These are phyloP conservation scores for Urocyon cinereoargenteus DNA, from an alignment of 2,797 vertebrate genomes.

Conservation along the genomic window DNA sequence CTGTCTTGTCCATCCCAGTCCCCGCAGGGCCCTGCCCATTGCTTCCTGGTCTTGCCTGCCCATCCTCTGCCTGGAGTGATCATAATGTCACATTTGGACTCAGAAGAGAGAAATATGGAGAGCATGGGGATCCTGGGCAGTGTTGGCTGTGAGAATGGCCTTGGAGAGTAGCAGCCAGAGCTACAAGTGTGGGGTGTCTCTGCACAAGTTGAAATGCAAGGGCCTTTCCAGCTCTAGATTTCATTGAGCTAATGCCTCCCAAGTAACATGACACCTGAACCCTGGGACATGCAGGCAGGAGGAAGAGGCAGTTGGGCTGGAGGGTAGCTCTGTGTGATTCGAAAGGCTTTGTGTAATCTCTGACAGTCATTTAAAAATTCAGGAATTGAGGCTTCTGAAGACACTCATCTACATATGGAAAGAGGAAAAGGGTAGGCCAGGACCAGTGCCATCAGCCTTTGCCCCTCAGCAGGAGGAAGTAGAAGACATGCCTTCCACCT, in stretches of 20 bases:
- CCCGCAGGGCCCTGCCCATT: background rate
- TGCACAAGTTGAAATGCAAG: background rate
- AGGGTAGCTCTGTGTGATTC: background rate
- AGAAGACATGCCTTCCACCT: background rate
- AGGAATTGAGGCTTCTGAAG: background rate
- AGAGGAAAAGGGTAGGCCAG: too few relatives aligned
- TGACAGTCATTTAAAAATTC: background rate
- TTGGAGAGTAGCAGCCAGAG: background rate
- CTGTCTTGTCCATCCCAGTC: background rate
- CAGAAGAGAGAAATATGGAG: background rate
- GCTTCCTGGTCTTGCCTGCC: background rate
- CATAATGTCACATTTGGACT: too few relatives aligned
- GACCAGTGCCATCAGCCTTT: fast-evolving
- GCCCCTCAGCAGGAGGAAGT: background rate
- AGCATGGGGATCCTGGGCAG: fast-evolving
- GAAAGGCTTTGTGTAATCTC: fast-evolving
- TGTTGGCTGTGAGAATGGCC: background rate
- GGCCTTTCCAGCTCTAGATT: background rate
- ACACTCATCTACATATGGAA: fast-evolving
- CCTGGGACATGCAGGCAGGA: background rate
- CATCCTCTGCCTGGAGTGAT: background rate
- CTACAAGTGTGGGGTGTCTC: background rate
- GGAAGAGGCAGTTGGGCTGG: background rate
- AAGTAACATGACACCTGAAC: fast-evolving
- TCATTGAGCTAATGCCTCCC: background rate